Evolutionary conservation across 2,797 vertebrate genomes (phyloP), one percentile per base, ranked within the genome.

Genomic region (Hemitrygon akajei): DNA sequence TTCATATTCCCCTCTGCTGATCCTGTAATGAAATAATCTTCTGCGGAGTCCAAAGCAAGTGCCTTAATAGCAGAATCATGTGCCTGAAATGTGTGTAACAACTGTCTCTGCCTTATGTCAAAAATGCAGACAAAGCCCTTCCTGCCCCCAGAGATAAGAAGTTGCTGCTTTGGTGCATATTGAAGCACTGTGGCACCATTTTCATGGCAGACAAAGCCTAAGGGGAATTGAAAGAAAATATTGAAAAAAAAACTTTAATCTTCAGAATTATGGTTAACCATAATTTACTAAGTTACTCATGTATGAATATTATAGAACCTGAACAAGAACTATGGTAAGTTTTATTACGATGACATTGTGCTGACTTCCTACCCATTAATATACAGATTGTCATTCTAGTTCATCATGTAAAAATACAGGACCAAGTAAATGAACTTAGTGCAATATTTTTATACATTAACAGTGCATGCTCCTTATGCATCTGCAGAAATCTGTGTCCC

Each of bases 1-100:
- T 99, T 99, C 97, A 99, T 98, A 96, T 99, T 99, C 71, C 99
- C 99, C 96, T 99, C 99, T 0, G 99, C 98, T 0, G 99, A 99
- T 84, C 99, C 99, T 0, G 99, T 99, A 87, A 98, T 97, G 82
- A 99, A 99, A 95, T 98, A 98, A 94, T 99, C 99, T 96, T 99
- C 98, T 0, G 96, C 98, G 94, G 97, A 95, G 94, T 98, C 98
- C 95, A 99, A 96, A 0, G 99, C 97, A 30, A 99, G 97, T 47
- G 99, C 98, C 95, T 99, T 99, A 79, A 99, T 96, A 94, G 98
- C 97, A 0, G 99, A 99, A 95, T 99, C 99, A 0, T 99, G 99
- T 0, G 98, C 99, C 96, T 99, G 99, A 96, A 99, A 99, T 5
- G 98, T 99, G 96, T 98, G 97, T n/a, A 99, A 97, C 93, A 97